A percentile compares a stretch with the other conserved stretches of the same genome.
phyloP scores from a whole-genome alignment of 2,888 invertebrate genomes.

The Dolichomitus sp. region DNA sequence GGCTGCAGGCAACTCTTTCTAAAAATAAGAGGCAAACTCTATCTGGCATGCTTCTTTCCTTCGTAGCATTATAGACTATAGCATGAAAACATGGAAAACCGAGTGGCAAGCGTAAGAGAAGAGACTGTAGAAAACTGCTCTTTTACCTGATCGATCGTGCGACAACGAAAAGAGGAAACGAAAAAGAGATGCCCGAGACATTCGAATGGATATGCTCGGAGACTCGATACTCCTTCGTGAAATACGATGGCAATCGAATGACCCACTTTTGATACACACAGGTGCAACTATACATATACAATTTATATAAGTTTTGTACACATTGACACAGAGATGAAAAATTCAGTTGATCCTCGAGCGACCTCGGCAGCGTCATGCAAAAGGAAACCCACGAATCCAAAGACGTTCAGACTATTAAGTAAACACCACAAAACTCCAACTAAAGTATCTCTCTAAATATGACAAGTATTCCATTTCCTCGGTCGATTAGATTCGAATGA shows the following conservation, averaged over 20 bases:
- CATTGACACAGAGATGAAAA: slow-evolving; percentile 1
- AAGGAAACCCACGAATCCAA: not conserved
- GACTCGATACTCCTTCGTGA: slow-evolving; percentile 38
- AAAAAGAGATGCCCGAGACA: slow-evolving; percentile 34
- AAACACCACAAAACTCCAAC: not conserved
- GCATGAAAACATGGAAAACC: not conserved
- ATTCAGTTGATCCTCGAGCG: slow-evolving; percentile 14
- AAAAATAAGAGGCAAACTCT: slow-evolving; percentile 46
- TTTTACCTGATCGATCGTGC: slow-evolving; percentile 25
- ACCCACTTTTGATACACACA: slow-evolving; percentile 58
- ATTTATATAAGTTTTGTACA: not conserved
- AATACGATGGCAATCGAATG: slow-evolving; percentile 55
- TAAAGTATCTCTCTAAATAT: not conserved
- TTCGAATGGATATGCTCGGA: slow-evolving; percentile 22
- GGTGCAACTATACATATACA: slow-evolving; percentile 36
- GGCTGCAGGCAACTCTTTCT: slow-evolving; percentile 36
- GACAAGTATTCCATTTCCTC: slow-evolving; percentile 13
- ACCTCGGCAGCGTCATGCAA: not conserved
- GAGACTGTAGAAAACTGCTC: slow-evolving; percentile 37
- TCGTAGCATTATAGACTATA: not conserved
- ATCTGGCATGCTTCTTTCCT: slow-evolving; percentile 33
- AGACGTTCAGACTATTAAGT: not conserved
- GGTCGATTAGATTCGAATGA: not conserved
- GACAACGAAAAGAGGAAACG: slow-evolving; percentile 36
- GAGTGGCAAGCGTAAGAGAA: not conserved